Evolutionary conservation across 2,888 invertebrate genomes (phyloP).

Genomic region (Hypercompe scribonia): DNA sequence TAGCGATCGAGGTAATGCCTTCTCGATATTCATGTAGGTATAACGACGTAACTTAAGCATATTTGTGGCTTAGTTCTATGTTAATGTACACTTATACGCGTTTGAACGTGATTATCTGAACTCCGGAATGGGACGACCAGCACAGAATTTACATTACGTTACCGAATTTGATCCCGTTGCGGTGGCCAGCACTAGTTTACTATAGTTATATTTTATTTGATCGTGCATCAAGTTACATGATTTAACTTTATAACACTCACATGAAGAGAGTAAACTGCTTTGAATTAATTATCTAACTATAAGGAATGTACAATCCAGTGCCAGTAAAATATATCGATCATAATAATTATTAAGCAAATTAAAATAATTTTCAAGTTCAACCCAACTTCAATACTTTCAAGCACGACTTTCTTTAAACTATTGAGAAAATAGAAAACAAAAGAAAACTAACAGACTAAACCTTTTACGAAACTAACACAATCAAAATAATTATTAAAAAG

Average conservation of each 20-base stretch:
- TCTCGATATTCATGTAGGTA: conserved; percentile 78
- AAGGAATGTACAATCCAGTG: not conserved
- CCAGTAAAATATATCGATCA: not conserved
- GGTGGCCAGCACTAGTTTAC: conserved; percentile 43
- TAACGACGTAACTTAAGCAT: conserved; percentile 71
- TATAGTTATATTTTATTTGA: conserved; percentile 30
- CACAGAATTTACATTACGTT: conserved; percentile 39
- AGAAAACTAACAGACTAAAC: too few species aligned
- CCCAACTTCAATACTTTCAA: not conserved
- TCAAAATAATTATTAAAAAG: too few species aligned
- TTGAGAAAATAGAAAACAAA: too few species aligned
- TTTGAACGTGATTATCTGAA: conserved; percentile 41
- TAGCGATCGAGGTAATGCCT: conserved; percentile 79
- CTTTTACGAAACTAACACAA: too few species aligned
- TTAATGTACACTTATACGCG: conserved; percentile 40
- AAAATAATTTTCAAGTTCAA: not conserved
- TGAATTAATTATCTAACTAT: not conserved
- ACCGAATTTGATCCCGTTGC: conserved; percentile 38
- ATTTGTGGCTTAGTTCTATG: conserved; percentile 65
- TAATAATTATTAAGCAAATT: not conserved
- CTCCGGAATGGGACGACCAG: conserved; percentile 36
- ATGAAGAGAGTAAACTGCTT: not conserved
- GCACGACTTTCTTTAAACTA: too few species aligned
- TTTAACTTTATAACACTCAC: conserved; percentile 28
- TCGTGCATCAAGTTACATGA: conserved; percentile 13